Evolutionary conservation across 1,140 invertebrate genomes (phyloP), one percentile per base, ranked within the genome.

Genomic region (Lepidurus couesii): DNA sequence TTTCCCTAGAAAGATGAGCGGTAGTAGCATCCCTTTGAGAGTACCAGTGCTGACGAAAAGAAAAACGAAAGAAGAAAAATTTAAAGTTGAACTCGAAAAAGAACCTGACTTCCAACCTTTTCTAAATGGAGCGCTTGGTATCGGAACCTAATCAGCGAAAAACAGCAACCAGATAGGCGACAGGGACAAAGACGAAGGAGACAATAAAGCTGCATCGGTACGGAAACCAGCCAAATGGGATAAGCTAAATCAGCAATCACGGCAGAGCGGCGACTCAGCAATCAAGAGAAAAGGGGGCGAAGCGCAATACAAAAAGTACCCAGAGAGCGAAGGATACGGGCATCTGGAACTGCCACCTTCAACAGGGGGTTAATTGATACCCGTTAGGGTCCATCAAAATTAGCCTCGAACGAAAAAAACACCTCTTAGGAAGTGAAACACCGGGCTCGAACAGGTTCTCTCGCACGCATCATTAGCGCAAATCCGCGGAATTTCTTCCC

Each of bases 171-270:
- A 13, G 6, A 16, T 65, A 65, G 53, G 13, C 53, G 16, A 65
- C 8, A 65, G 6, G 21, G 53, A 65, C 8, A 13, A 13, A 65
- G 7, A 65, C 34, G 47, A 11, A 13, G 21, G 47, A 65, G 7
- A 65, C 53, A 21, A 65, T 65, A 65, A 65, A 65, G 21, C 53
- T 65, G 4, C 53, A 65, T 16, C 21, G 53, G 53, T 21, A 65
- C 16, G 13, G 53, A 21, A 21, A 65, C 53, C 16, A 65, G 53
- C n/a, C 53, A 65, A 65, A 65, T 16, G 53, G 53, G 53, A 65
- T 65, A 65, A 65, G 53, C 53, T 65, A 65, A 65, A 65, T 65
- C 53, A 65, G 53, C 53, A 21, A 65, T 65, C 53, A 65, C 53
- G 53, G 8, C 53, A 3, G 53, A 65, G 13, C n/a, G 8, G n/a